Conservation (phyloP, 1,140 invertebrate genomes). For the Telenomus remus region DNA sequence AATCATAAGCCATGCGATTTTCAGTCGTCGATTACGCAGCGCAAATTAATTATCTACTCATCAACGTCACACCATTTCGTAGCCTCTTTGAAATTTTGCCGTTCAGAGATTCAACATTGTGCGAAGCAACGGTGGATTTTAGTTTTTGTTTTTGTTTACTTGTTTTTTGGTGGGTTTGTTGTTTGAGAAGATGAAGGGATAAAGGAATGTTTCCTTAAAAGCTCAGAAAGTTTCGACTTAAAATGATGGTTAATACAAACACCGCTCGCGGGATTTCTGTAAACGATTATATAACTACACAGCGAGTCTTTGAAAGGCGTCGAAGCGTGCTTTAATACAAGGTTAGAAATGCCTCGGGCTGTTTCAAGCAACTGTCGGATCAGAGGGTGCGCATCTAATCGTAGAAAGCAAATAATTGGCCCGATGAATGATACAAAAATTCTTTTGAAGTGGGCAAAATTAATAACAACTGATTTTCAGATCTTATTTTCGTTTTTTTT, state of each 20-base stretch:
- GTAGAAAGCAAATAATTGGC: slow-evolving; percentile 49
- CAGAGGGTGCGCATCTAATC: slow-evolving; percentile 55
- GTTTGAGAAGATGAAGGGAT: too few relatives aligned
- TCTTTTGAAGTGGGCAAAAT: slow-evolving; percentile 30
- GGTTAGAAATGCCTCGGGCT: slow-evolving; percentile 55
- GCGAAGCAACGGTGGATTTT: too few relatives aligned
- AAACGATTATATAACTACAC: slow-evolving; percentile 42
- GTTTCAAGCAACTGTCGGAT: slow-evolving; percentile 41
- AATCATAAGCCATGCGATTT: slow-evolving; percentile 18
- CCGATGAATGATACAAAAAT: slow-evolving; percentile 47
- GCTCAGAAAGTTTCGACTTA: slow-evolving; percentile 28
- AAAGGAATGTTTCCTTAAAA: slow-evolving; percentile 3
- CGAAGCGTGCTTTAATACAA: slow-evolving; percentile 48
- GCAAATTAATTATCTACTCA: too few relatives aligned
- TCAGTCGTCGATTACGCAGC: slow-evolving; percentile 10
- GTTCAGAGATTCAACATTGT: too few relatives aligned
- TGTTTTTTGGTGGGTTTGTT: too few relatives aligned
- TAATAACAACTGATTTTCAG: slow-evolving; percentile 25
- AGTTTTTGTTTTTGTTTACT: too few relatives aligned
- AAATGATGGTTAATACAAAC: slow-evolving; percentile 18
- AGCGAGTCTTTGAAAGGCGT: slow-evolving; percentile 54
- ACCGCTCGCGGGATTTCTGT: slow-evolving; percentile 27
- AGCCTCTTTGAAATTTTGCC: too few relatives aligned
- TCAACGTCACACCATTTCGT: too few relatives aligned
- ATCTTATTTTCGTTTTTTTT: too few relatives aligned